Evolutionary conservation across 2,113 vertebrate species (phyloP), one percentile per base, ranked within the genome.

Genomic region (Larimichthys crocea): DNA sequence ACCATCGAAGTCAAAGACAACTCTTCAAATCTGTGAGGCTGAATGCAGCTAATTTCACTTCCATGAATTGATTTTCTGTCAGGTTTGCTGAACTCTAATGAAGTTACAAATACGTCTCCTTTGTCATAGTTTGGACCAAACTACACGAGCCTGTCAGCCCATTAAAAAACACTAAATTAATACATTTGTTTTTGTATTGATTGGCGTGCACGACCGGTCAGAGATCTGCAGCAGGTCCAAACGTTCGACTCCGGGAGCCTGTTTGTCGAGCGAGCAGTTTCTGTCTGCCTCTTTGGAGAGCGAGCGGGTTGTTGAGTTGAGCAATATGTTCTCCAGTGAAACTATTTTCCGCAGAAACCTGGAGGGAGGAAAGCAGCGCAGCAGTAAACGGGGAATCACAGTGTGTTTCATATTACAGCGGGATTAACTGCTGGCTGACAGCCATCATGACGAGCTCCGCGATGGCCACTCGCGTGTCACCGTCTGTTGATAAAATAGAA

Each of bases 301-400:
- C 2, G 26, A 52, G 4, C 3, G 3, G 31, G 80, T 92, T 93
- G 80, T 92, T 93, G 85, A 87, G 88, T 14, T 35, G 35, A 46
- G 12, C 82, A 93, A 88, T 55, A 77, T 73, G 70, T 87, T 87
- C 55, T 85, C 49, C 56, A 55, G 55, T 75, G 73, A 84, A 89
- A 90, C 73, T 29, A 11, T 89, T 80, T 87, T 59, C 63, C 77
- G 50, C 52, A 63, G 73, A 64, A 83, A 69, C 56, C 22, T 57
- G 48, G 66, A 74, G 78, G 40, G 59, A 42, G 55, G 40, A 67
- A 61, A 66, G 17, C 60, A 66, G 17, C 60, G n/a, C 68, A 19
- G 62, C 69, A 76, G 29, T 78, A 66, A 76, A 80, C 67, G 3
- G 0, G 35, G n/a, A 77, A 50, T 67, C 5, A 0, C 26, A 55